Base-by-base conservation (phyloP, 2,888 invertebrate species). In the Pseudococcus viburni region DNA sequence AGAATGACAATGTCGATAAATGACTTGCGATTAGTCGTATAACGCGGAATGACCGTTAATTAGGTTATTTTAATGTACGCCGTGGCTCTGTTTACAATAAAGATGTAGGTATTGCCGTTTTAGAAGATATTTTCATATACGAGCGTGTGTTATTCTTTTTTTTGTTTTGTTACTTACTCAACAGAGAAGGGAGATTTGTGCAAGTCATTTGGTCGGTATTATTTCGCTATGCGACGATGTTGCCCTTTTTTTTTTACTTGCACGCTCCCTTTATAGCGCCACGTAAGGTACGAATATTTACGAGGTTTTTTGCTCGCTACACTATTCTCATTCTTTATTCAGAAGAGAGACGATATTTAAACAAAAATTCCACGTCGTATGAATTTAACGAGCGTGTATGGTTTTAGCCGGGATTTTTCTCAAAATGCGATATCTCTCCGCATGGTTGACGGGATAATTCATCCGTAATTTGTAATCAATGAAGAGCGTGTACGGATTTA, bases 1-100 rank as follows among this genome's bases (percentile, higher is more conserved):
- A 73, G 77, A 77, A 46, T 83, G 80, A 83, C 80, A 83, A 83
- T 46, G 80, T 83, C 80, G 80, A 83, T 46, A 83, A 83, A 83
- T 83, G 80, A 83, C 80, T 83, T 83, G 80, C 80, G 80, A 83
- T 83, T 83, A 83, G 80, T 83, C 80, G 46, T 26, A 19, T 83
- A 46, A 83, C 46, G 80, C 39, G 42, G 19, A 83, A 19, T 83
- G 80, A 83, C 80, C 80, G 80, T 83, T 83, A 83, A 83, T 83
- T 83, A 46, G 80, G 80, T 46, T 83, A 83, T 83, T 22, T 42
- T 46, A 39, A 9, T 39, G n/a, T 77, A 64, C 22, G 64, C 15
- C 22, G 22, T 55, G 26, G 26, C 3, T 55, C 22, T 64, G 73
- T 73, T 73, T 73, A 33, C 39, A 73, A 73, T 73, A 33, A 73